phyloP scores from a whole-genome alignment of 2,113 vertebrate genomes.

The Eptesicus fuscus region DNA sequence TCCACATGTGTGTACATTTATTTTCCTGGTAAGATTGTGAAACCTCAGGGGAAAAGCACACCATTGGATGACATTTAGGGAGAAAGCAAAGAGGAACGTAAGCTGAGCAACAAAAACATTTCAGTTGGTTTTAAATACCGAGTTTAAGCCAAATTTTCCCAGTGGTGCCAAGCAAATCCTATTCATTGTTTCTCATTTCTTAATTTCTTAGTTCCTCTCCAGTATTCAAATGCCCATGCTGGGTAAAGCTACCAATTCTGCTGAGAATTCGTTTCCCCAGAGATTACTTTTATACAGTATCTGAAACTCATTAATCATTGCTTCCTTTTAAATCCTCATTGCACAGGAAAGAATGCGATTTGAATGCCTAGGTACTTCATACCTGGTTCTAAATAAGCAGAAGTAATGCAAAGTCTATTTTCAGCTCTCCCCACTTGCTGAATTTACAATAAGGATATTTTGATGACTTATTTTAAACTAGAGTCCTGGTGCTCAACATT shows the following conservation, averaged over 20 bases:
- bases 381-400: constrained; percentile 23
- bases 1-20: background rate
- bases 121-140: constrained; percentile 42
- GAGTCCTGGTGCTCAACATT: too few relatives aligned
- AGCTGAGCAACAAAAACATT: constrained; percentile 13
- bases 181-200: constrained; percentile 53
- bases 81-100: background rate
- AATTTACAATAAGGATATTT: constrained; percentile 53
- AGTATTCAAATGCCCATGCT: constrained; percentile 28
- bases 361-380: background rate
- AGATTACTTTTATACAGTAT: constrained; percentile 41
- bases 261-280: constrained; percentile 29
- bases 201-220: constrained; percentile 54
- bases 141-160: constrained; percentile 17
- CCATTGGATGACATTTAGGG: constrained; percentile 3
- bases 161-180: constrained; percentile 38
- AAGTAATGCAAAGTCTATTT: background rate
- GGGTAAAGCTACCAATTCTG: constrained; percentile 28
- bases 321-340: constrained; percentile 26
- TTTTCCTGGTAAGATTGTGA: background rate
- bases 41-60: background rate
- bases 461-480: constrained; percentile 65
- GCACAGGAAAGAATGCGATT: constrained; percentile 31
- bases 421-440: background rate
- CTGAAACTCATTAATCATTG: constrained; percentile 50